Evolutionary conservation across 2,113 vertebrate species (phyloP).

Genomic region (Toxostoma redivivum): DNA sequence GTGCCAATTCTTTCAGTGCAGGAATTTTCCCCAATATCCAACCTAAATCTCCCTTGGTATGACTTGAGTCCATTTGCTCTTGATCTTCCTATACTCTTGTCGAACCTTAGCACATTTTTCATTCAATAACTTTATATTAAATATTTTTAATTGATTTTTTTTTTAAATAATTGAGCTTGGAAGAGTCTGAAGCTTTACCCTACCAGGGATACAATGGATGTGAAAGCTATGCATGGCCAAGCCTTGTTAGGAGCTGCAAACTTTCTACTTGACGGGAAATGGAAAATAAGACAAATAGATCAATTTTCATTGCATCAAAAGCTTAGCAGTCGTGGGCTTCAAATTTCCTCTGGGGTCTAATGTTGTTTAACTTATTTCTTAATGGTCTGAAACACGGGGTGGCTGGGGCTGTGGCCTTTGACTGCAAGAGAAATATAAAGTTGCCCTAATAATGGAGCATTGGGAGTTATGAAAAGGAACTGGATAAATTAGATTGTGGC

Average conservation of each 20-base stretch:
- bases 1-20: not conserved
- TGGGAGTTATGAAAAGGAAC: slow-evolving; percentile 42
- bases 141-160: not conserved
- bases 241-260: slow-evolving; percentile 22
- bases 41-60: not conserved
- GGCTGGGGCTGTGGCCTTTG: not conserved
- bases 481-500: not conserved
- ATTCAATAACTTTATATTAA: not conserved
- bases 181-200: not conserved
- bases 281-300: slow-evolving; percentile 47
- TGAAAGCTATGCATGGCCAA: not conserved
- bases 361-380: slow-evolving; percentile 57
- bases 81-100: not conserved
- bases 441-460: not conserved
- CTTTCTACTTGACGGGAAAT: not conserved
- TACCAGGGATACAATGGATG: not conserved
- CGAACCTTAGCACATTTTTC: not conserved
- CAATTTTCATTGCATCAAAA: slow-evolving; percentile 47
- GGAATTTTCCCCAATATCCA: not conserved
- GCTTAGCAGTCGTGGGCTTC: slow-evolving; percentile 6
- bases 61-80: not conserved
- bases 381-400: slow-evolving; percentile 17
- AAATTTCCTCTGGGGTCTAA: slow-evolving; percentile 49
- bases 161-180: not conserved
- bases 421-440: slow-evolving; percentile 11